Evolutionary conservation across 2,113 vertebrate genomes (phyloP), one percentile per base, ranked within the genome.

Genomic region (Marmota monax): DNA sequence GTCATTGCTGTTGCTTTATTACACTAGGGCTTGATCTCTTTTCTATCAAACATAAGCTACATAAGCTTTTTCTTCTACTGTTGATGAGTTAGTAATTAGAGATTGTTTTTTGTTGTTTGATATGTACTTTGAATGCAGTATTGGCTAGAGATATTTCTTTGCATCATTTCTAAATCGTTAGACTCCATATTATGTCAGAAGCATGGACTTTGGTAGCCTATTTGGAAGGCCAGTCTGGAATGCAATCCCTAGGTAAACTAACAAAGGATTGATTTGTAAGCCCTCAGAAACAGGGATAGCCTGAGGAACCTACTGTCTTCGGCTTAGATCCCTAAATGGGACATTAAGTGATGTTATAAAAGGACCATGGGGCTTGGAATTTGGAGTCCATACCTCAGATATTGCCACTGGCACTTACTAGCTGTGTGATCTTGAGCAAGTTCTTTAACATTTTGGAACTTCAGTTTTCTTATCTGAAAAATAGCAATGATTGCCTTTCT

Each of bases 91-190:
- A 77, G 74, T 88, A 77, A 77, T 88, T 74, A 77, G n/a, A 72
- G 67, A 4, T 56, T 48, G 20, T 82, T 80, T 34, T 34, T 70
- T 25, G 45, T 39, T 76, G 7, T 39, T 90, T 82, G 74, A 63
- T 23, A 56, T 63, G 13, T 90, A 29, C 14, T 45, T 39, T 53
- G 34, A 84, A 70, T 72, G 29, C 4, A 92, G 7, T n/a, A 5
- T 88, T 87, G 32, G 42, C 17, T 80, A 92, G 85, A 95, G 76
- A 61, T 94, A 84, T 77, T 89, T 87, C 32, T 84, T 67, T 80
- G 72, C 65, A 74, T 77, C 34, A 61, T 16, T 74, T 94, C 25
- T 87, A 74, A 90, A 84, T 69, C 42, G 94, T 94, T 80, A 80
- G 58, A 88, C 5, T 80, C 25, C 16, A 78, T 90, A n/a, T 74